These are phyloP conservation scores for Platalea minor DNA, from an alignment of 2,797 vertebrate genomes.

Conservation along the genomic window DNA sequence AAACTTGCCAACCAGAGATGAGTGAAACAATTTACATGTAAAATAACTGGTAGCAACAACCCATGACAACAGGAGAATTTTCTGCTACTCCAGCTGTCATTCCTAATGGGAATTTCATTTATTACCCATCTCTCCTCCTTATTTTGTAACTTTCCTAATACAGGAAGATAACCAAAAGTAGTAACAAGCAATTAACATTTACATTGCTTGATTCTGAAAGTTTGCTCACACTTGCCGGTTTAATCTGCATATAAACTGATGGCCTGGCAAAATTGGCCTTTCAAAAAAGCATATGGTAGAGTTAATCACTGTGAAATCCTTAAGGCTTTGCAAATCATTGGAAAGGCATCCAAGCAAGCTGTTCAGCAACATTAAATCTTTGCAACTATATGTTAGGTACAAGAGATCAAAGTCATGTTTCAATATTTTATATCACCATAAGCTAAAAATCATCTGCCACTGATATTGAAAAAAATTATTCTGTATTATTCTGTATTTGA, in stretches of 20 bases:
- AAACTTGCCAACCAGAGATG: background rate
- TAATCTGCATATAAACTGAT: background rate
- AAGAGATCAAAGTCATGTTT: background rate
- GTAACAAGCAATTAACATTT: background rate
- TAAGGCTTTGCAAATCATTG: background rate
- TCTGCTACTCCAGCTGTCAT: background rate
- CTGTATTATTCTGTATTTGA: background rate
- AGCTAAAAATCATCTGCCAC: background rate
- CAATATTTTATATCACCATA: background rate
- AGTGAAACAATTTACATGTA: background rate
- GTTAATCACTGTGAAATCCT: slow-evolving; percentile 19
- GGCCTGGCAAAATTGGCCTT: background rate
- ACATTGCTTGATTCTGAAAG: background rate
- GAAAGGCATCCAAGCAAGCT: slow-evolving; percentile 18
- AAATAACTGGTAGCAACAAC: background rate
- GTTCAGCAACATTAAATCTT: background rate
- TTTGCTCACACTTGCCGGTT: background rate
- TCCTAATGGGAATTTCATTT: background rate
- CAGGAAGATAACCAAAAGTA: background rate
- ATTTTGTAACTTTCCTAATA: background rate
- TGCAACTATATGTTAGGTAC: background rate
- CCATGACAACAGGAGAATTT: background rate
- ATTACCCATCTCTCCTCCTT: background rate
- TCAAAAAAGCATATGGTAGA: background rate
- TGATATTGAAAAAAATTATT: background rate